A percentile compares a stretch with the other conserved stretches of the same genome.
Conservation (phyloP, 2,113 vertebrate species). For the Leptosomus discolor region DNA sequence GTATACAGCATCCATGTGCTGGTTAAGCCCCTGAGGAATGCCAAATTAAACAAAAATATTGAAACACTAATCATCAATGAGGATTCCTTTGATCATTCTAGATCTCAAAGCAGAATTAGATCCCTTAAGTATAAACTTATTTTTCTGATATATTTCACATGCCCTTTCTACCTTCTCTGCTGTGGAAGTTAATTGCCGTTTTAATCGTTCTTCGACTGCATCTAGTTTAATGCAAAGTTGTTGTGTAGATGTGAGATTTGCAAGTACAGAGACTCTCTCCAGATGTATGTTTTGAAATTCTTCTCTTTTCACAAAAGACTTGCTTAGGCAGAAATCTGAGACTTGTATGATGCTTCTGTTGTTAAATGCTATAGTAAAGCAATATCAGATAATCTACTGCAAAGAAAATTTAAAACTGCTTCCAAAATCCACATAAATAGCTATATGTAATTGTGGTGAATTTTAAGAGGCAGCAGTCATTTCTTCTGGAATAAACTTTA, state of each 20-base stretch:
- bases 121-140: not conserved
- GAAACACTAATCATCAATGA: not conserved
- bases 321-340: slow-evolving; percentile 67
- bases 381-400: not conserved
- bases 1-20: not conserved
- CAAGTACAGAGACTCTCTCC: slow-evolving; percentile 65
- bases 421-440: not conserved
- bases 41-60: not conserved
- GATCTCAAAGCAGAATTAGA: not conserved
- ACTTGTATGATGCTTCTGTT: slow-evolving; percentile 72
- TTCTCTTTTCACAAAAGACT: slow-evolving; percentile 70
- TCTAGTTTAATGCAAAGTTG: slow-evolving; percentile 79
- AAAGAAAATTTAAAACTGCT: not conserved
- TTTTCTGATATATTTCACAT: slow-evolving; percentile 28
- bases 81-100: not conserved
- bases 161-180: slow-evolving; percentile 69
- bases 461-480: not conserved
- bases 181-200: slow-evolving; percentile 64
- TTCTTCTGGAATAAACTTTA: not conserved
- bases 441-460: not conserved
- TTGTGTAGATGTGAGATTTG: slow-evolving; percentile 72
- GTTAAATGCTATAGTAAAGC: slow-evolving; percentile 56
- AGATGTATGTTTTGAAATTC: slow-evolving; percentile 67
- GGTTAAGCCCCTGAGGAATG: not conserved
- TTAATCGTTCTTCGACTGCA: slow-evolving; percentile 74